A percentile compares a stretch with the other conserved stretches of the same genome.
phyloP scores from a whole-genome alignment of 2,888 invertebrate species.

The Diloba caeruleocephala region DNA sequence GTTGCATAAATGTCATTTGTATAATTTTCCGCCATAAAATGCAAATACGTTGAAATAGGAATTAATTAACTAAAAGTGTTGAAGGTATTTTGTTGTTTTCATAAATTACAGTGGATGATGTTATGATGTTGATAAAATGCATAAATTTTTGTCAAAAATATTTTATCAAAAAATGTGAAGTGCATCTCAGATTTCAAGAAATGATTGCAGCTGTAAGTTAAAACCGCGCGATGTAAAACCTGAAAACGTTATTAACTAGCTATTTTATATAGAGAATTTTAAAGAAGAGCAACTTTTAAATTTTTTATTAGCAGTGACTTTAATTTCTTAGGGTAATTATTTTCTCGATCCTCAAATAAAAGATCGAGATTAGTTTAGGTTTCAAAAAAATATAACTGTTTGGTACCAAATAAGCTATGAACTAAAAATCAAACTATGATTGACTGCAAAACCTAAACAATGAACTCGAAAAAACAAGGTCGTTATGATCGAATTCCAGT shows the following conservation, averaged over 20 bases:
- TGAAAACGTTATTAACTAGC: too few relatives aligned
- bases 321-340: too few relatives aligned
- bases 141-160: constrained; percentile 6
- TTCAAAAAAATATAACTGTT: constrained; percentile 18
- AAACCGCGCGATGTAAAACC: too few relatives aligned
- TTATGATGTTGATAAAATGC: not conserved
- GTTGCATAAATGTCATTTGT: constrained; percentile 31
- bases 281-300: too few relatives aligned
- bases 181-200: constrained; percentile 18
- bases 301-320: too few relatives aligned
- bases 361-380: constrained; percentile 3
- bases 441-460: constrained; percentile 66
- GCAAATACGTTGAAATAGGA: constrained; percentile 20
- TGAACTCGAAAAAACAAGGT: constrained; percentile 66
- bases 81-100: constrained; percentile 20
- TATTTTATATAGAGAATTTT: too few relatives aligned
- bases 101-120: constrained; percentile 1
- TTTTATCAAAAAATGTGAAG: constrained; percentile 2
- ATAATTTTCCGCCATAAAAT: constrained; percentile 34
- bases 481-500: constrained; percentile 61
- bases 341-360: too few relatives aligned
- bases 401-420: constrained; percentile 10
- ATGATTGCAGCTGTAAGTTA: constrained; percentile 3
- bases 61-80: constrained; percentile 22
- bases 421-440: constrained; percentile 54